Evolutionary conservation across 2,888 invertebrate genomes (phyloP).

Genomic region (Brassicogethes aeneus): DNA sequence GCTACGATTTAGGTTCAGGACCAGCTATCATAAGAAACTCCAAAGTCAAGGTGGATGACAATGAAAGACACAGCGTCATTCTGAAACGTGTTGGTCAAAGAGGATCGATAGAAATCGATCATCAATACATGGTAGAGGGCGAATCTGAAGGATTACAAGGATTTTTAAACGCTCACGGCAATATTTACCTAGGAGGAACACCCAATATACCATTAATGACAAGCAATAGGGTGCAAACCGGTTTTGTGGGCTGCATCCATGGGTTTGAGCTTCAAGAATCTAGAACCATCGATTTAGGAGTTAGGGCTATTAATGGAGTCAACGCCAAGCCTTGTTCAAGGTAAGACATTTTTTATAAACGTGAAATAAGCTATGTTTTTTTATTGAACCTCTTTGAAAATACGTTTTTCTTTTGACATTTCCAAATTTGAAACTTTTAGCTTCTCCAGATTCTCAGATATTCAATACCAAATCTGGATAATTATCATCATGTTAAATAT

Average conservation of each 20-base stretch:
- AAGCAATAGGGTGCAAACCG: conserved; percentile 54
- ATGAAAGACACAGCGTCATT: conserved; percentile 67
- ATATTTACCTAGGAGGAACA: conserved; percentile 81
- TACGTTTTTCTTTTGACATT: neutral
- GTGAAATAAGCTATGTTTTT: neutral
- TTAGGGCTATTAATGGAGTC: conserved; percentile 62
- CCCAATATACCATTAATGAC: conserved; percentile 65
- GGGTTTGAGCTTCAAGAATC: conserved; percentile 67
- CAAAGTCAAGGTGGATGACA: conserved; percentile 65
- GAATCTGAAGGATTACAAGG: conserved; percentile 52
- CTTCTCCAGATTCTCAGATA: no score
- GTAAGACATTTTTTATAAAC: conserved; percentile 54
- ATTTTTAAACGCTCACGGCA: conserved; percentile 66
- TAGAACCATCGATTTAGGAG: conserved; percentile 61
- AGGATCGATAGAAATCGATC: conserved; percentile 67
- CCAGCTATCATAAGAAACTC: conserved; percentile 59
- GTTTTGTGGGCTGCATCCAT: conserved; percentile 79
- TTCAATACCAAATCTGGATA: no score
- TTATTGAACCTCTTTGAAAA: no score
- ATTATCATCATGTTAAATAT: no score
- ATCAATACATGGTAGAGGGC: conserved; percentile 47
- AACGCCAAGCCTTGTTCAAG: conserved; percentile 75
- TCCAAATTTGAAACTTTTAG: no score
- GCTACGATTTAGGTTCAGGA: conserved; percentile 80
- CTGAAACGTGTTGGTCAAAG: conserved; percentile 54